Evolutionary conservation across 1,140 invertebrate genomes (phyloP).

Genomic region (Drosophila kohkoa): DNA sequence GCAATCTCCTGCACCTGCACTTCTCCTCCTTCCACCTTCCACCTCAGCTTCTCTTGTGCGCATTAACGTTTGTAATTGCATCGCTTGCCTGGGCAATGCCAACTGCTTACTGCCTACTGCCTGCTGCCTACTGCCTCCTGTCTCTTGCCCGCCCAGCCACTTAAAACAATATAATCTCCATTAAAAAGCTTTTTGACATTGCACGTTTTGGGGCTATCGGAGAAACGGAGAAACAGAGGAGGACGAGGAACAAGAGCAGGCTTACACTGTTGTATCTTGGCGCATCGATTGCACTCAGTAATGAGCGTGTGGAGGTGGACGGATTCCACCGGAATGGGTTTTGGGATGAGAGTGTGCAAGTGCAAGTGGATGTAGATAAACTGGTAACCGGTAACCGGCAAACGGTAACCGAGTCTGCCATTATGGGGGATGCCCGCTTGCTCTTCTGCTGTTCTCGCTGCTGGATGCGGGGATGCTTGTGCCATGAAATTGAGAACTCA

Average conservation of each 20-base stretch:
- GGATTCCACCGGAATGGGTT: background rate
- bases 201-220: slow-evolving; percentile 39
- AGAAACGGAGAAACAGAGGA: background rate
- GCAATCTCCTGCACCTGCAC: background rate
- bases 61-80: slow-evolving; percentile 83
- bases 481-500: slow-evolving; percentile 26
- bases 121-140: background rate
- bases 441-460: too few species aligned
- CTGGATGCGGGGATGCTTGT: background rate
- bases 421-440: slow-evolving; percentile 1
- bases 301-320: slow-evolving; percentile 29
- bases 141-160: slow-evolving; percentile 52
- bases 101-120: background rate
- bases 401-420: slow-evolving; percentile 38
- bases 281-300: slow-evolving; percentile 46
- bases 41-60: slow-evolving; percentile 26
- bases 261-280: slow-evolving; percentile 36
- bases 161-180: slow-evolving; percentile 84
- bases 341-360: background rate
- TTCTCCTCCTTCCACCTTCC: background rate
- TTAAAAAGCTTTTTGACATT: slow-evolving; percentile 83
- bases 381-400: slow-evolving; percentile 18
- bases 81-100: slow-evolving; percentile 63
- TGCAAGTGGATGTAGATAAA: slow-evolving; percentile 5
- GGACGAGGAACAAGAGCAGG: background rate